Evolutionary conservation across 2,888 invertebrate genomes (phyloP), one percentile per base, ranked within the genome.

Genomic region (Sericinus montela): DNA sequence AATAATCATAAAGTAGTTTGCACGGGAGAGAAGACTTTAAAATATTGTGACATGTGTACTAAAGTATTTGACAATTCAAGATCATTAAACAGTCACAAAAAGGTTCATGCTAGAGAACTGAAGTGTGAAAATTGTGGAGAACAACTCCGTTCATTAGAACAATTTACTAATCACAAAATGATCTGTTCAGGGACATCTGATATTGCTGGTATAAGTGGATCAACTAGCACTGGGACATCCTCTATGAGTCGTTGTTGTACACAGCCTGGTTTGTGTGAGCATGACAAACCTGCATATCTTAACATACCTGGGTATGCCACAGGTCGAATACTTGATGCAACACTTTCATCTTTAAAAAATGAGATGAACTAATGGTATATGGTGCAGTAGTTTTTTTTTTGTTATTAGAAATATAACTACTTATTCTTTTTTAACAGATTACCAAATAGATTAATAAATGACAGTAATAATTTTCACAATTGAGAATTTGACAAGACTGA

Each of bases 401-500:
- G 38, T 46, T 41, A 54, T 36, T 46, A 40, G 45, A 56, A 43
- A 53, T 32, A 32, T 11, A 32, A 7, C 55, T 61, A 58, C 59
- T 63, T 53, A 58, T 57, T 57, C 63, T 54, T 55, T 71, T 77
- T 78, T 78, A 75, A 81, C 84, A 84, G 72, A 76, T 79, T 81
- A 87, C 86, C 85, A 86, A 83, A 87, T 83, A 86, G 75, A 74
- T 75, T 71, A 79, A 79, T 65, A 62, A 71, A 72, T 78, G 70
- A 84, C 83, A 76, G 82, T 82, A 78, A 82, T 74, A 72, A 82
- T 83, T 83, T 86, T 86, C 83, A 80, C 74, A 73, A 78, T 80
- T 84, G 83, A 88, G 74, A 87, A 84, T 84, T 85, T 83, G 85
- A 88, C 87, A 88, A 88, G 88, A 88, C 88, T 88, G 88, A 88